A percentile compares a stretch with the other conserved stretches of the same genome.
Evolutionary conservation across 2,113 vertebrate species (phyloP).

Genomic region (Hirundichthys speculiger): DNA sequence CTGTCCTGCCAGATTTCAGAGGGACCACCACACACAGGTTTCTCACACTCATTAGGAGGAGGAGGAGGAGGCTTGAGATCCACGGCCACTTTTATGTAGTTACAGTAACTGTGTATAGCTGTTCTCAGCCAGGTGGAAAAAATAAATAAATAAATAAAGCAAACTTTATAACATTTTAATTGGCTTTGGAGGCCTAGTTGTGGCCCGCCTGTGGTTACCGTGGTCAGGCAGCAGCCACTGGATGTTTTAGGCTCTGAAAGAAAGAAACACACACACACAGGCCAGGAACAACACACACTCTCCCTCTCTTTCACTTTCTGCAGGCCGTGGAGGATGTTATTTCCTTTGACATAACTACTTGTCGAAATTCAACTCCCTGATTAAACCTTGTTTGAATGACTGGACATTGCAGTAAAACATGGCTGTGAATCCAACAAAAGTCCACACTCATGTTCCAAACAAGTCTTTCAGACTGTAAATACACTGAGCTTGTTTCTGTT

Average conservation of each 20-base stretch:
- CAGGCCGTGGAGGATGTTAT: conserved; percentile 62
- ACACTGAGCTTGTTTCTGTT: conserved; percentile 56
- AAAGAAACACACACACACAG: conserved; percentile 53
- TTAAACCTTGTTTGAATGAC: conserved; percentile 54
- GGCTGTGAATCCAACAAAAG: conserved; percentile 32
- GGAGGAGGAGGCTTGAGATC: conserved; percentile 50
- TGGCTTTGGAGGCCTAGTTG: conserved; percentile 72
- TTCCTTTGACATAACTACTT: conserved; percentile 65
- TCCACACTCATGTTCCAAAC: conserved; percentile 45
- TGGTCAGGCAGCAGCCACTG: conserved; percentile 70
- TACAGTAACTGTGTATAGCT: conserved; percentile 76
- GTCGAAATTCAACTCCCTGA: conserved; percentile 60
- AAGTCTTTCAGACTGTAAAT: conserved; percentile 62
- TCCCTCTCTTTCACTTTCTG: too few relatives aligned
- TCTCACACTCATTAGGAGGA: conserved; percentile 45
- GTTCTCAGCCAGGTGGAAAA: conserved; percentile 56
- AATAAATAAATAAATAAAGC: conserved; percentile 70
- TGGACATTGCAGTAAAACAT: conserved; percentile 34
- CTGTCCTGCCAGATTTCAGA: conserved; percentile 43
- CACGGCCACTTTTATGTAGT: conserved; percentile 57
- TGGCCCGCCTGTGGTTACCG: conserved; percentile 76
- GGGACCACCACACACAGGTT: conserved; percentile 57
- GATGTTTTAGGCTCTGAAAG: conserved; percentile 61
- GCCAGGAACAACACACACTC: conserved; percentile 45
- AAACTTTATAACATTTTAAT: conserved; percentile 80